Base-by-base conservation (phyloP, 2,113 vertebrate species). In the Dicrurus megarhynchus region DNA sequence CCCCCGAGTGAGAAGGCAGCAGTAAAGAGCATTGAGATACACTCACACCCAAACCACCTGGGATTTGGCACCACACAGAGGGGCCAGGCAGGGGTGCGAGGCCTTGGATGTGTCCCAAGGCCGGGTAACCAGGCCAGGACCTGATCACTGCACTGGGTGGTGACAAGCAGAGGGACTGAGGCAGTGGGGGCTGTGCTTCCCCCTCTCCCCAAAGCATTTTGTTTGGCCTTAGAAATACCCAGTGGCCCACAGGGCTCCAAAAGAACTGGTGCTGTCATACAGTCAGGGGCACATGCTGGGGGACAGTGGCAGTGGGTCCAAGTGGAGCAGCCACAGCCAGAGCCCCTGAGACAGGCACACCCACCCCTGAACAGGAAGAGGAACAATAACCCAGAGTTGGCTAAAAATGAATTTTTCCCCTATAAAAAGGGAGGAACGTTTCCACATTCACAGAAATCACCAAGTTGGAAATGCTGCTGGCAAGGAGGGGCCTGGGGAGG, bases 321-420 rank as follows among this genome's bases (percentile, higher is more conserved):
- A 73, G 53, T 2, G 1, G 33, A 81, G 41, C 50, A 60, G 69
- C 50, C 37, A 16, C 2, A 4, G 64, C 50, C 7, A 1, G 59
- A 90, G 79, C 61, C 87, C 89, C 65, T 0, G 7, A 84, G 85
- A 65, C 26, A 30, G 7, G 41, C 70, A 76, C 47, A 68, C 63
- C 79, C 87, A 4, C 61, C 70, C 74, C 56, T 3, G 20, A 4
- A 1, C 92, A 92, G 88, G 89, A 92, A 92, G 91, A 92, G 86
- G 95, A 96, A 90, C 89, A 90, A 86, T 89, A 95, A 93, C 90
- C 7, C 16, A 69, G 91, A 87, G 59, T 1, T 96, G 93, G 94
- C 95, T 90, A 92, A 90, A 95, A 96, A 93, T 53, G 47, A 39
- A 9, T 80, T 95, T 94, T 95, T 90, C 93, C 93, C 41, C 64